Evolutionary conservation across 2,113 vertebrate genomes (phyloP).

Genomic region (Diadophis punctatus): DNA sequence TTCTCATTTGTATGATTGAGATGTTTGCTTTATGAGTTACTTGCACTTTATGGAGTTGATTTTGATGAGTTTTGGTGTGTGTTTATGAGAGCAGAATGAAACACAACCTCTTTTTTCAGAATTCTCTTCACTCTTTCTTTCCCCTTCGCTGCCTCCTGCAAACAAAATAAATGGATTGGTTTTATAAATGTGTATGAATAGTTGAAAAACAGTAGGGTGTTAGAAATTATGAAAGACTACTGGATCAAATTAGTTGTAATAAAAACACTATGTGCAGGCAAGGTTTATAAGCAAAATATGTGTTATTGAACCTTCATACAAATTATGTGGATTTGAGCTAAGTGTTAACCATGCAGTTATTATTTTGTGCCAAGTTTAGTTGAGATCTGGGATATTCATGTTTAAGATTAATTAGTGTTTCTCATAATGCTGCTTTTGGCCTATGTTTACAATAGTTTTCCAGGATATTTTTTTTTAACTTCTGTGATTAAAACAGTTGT

Average conservation of each 20-base stretch:
- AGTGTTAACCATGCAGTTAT: neutral
- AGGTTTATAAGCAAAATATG: neutral
- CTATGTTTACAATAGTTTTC: no score
- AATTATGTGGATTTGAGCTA: neutral
- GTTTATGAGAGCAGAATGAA: neutral
- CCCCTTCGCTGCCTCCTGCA: neutral
- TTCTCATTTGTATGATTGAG: neutral
- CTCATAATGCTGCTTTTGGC: neutral
- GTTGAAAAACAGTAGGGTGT: neutral
- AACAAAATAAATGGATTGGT: neutral
- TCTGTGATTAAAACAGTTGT: neutral
- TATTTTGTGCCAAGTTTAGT: neutral
- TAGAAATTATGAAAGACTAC: neutral
- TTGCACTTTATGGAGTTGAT: neutral
- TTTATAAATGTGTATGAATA: neutral
- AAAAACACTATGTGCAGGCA: neutral
- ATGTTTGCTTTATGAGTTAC: neutral
- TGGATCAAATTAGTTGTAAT: neutral
- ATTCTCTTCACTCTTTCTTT: neutral
- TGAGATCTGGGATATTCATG: neutral
- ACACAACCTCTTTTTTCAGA: neutral
- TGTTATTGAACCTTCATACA: neutral
- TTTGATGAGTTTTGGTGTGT: neutral
- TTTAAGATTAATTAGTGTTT: neutral
- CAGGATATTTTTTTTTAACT: neutral